These are phyloP conservation scores for Esox masquinongy DNA, from an alignment of 2,797 vertebrate genomes.

Conservation along the genomic window DNA sequence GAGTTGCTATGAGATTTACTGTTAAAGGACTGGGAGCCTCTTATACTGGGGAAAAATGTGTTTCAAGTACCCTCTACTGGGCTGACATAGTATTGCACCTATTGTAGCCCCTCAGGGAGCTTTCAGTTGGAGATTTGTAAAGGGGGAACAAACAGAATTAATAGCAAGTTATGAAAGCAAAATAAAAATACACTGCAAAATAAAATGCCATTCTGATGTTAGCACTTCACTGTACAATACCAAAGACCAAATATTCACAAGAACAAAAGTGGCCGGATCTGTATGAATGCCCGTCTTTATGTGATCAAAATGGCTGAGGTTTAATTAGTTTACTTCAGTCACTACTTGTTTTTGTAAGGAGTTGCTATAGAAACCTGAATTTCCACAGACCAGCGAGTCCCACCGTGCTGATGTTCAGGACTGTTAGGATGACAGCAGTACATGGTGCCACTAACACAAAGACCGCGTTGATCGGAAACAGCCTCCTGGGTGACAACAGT, in stretches of 20 bases:
- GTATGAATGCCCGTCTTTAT: not conserved
- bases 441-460: conserved; percentile 27
- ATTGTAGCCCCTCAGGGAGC: not conserved
- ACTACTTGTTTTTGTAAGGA: not conserved
- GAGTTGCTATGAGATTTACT: not conserved
- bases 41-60: conserved; percentile 30
- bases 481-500: conserved; percentile 39
- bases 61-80: conserved; percentile 62
- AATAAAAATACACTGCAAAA: not conserved
- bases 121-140: not conserved
- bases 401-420: not conserved
- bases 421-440: not conserved
- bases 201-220: not conserved
- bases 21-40: not conserved
- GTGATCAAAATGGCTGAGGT: not conserved
- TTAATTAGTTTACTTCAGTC: not conserved
- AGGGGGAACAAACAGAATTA: not conserved
- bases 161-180: not conserved
- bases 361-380: not conserved
- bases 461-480: conserved; percentile 27
- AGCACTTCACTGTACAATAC: not conserved
- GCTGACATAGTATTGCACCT: conserved; percentile 14
- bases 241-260: not conserved
- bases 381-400: not conserved
- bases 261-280: not conserved